Evolutionary conservation across 2,888 invertebrate genomes (phyloP).

Genomic region (Scelioninae gen. 1): DNA sequence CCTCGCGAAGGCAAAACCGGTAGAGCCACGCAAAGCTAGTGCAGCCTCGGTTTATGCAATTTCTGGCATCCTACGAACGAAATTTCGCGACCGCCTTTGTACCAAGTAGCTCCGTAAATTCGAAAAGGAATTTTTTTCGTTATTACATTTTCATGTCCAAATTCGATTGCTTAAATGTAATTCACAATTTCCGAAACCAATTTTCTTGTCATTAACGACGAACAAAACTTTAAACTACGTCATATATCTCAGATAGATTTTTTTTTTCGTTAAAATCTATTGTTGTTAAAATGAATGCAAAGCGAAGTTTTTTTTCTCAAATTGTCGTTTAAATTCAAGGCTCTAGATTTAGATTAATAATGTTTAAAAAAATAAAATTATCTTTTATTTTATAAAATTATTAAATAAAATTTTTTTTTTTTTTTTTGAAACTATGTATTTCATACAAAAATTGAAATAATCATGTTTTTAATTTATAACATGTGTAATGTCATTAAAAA

Average conservation of each 20-base stretch:
- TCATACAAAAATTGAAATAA: no score
- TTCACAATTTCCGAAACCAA: not conserved
- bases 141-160: not conserved
- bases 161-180: not conserved
- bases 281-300: conserved; percentile 11
- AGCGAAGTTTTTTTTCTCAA: not conserved
- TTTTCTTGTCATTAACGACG: not conserved
- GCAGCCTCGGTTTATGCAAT: conserved; percentile 62
- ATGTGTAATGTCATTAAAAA: not conserved
- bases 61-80: conserved; percentile 57
- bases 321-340: not conserved
- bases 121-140: not conserved
- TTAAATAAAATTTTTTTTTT: not conserved
- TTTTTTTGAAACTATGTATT: not conserved
- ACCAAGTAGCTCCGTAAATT: conserved; percentile 11
- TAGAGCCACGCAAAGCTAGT: conserved; percentile 61
- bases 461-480: no score
- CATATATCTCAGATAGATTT: not conserved
- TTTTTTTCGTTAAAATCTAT: not conserved
- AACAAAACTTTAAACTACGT: not conserved
- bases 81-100: conserved; percentile 47
- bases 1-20: conserved; percentile 65
- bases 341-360: not conserved
- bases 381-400: not conserved
- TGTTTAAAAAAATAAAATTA: not conserved